Conservation (phyloP, 2,113 vertebrate genomes). For the Corythornis cristatus region DNA sequence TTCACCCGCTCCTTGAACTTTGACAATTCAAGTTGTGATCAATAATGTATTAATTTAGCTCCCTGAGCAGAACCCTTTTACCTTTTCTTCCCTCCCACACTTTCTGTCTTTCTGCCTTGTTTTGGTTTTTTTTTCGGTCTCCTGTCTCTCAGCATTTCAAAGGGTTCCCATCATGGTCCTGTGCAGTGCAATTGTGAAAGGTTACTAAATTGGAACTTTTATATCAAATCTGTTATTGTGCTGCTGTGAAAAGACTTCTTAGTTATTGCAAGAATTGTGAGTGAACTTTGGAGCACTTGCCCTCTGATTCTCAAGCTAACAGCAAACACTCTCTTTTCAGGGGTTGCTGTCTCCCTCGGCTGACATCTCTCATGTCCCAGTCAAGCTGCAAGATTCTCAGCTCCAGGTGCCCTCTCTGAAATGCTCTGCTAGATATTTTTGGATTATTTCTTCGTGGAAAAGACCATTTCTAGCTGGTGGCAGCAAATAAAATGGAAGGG, state of each 20-base stretch:
- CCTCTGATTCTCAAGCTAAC: constrained; percentile 22
- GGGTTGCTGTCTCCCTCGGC: not conserved
- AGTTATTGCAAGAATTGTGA: constrained; percentile 15
- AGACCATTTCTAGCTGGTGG: not conserved
- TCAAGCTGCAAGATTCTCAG: not conserved
- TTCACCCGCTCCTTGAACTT: constrained; percentile 36
- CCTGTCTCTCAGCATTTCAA: constrained; percentile 3
- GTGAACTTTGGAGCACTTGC: constrained; percentile 8
- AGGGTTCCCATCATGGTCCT: not conserved
- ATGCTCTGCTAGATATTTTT: not conserved
- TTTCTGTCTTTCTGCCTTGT: not conserved
- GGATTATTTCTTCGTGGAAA: not conserved
- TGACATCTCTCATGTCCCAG: constrained; percentile 6
- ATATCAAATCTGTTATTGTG: constrained; percentile 38
- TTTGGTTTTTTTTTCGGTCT: not conserved
- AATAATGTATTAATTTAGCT: constrained; percentile 43
- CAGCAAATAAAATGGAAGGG: not conserved
- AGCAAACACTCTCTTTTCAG: constrained; percentile 39
- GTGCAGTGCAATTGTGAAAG: constrained; percentile 18
- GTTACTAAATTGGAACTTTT: constrained; percentile 36
- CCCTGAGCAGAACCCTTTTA: not conserved
- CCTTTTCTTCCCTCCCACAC: not conserved
- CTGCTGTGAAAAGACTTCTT: constrained; percentile 35
- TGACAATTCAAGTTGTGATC: constrained; percentile 28
- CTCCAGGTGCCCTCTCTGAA: not conserved